Evolutionary conservation across 1,140 invertebrate species (phyloP).

Genomic region (Vanessa atalanta): DNA sequence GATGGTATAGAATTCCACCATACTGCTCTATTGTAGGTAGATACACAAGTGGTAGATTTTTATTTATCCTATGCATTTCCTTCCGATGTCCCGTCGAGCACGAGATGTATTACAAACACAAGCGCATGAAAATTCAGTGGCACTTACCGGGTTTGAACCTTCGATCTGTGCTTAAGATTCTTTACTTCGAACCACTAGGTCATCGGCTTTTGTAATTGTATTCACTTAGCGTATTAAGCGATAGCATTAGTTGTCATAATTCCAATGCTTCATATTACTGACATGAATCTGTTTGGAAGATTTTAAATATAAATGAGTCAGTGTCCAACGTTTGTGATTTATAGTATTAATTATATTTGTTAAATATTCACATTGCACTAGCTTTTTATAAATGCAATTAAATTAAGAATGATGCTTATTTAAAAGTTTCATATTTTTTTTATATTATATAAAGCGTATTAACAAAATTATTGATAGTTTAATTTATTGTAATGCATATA

Average conservation of each 20-base stretch:
- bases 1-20: no score
- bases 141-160: no score
- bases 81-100: no score
- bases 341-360: slow-evolving; percentile 15
- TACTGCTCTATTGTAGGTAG: no score
- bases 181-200: no score
- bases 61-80: no score
- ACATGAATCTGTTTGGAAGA: background rate
- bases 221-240: background rate
- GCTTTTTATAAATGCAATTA: slow-evolving; percentile 1
- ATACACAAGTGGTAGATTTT: no score
- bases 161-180: no score
- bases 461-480: background rate
- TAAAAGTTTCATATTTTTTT: background rate
- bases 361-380: background rate
- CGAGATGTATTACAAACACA: no score
- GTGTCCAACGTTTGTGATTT: background rate
- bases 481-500: no score
- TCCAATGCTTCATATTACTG: slow-evolving; percentile 4
- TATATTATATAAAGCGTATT: background rate
- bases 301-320: background rate
- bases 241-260: slow-evolving; percentile 8
- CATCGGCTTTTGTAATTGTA: background rate
- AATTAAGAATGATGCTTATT: background rate
- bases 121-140: no score